Conservation (phyloP, 1,140 invertebrate species). For the Lethrus apterus region DNA sequence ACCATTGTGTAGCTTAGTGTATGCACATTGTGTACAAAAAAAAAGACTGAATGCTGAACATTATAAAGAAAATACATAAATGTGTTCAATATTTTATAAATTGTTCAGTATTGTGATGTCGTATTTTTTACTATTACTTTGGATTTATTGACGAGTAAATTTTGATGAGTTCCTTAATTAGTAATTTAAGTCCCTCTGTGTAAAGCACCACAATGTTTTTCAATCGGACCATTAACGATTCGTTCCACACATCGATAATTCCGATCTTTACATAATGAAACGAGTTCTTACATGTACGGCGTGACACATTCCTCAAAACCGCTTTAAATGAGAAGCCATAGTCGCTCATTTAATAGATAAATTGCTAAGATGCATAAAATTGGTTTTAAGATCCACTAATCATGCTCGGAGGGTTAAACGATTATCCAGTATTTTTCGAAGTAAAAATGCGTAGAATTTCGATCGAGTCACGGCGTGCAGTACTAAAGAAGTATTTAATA, state of each 20-base stretch:
- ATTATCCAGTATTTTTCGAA: constrained; percentile 17
- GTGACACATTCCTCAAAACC: constrained; percentile 1
- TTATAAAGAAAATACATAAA: too few relatives aligned
- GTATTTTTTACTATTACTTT: too few relatives aligned
- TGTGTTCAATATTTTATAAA: too few relatives aligned
- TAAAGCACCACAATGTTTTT: neutral
- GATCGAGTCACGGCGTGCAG: constrained; percentile 19
- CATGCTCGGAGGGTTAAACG: constrained; percentile 16
- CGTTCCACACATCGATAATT: constrained; percentile 18
- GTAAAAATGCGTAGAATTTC: constrained; percentile 16
- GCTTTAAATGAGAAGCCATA: neutral
- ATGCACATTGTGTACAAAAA: too few relatives aligned
- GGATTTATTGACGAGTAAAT: too few relatives aligned
- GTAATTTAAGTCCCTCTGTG: constrained; percentile 8
- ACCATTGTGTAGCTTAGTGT: too few relatives aligned
- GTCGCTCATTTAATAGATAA: constrained; percentile 10
- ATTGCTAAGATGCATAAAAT: constrained; percentile 20
- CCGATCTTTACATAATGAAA: constrained; percentile 10
- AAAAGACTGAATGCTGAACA: too few relatives aligned
- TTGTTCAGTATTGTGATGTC: too few relatives aligned
- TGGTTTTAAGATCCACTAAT: constrained; percentile 18
- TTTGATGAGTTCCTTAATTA: constrained; percentile 9
- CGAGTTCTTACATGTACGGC: neutral
- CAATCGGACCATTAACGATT: constrained; percentile 17
- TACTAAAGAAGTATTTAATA: constrained; percentile 26